phyloP scores from a whole-genome alignment of 2,113 vertebrate species.

The Sinosuthora webbiana region DNA sequence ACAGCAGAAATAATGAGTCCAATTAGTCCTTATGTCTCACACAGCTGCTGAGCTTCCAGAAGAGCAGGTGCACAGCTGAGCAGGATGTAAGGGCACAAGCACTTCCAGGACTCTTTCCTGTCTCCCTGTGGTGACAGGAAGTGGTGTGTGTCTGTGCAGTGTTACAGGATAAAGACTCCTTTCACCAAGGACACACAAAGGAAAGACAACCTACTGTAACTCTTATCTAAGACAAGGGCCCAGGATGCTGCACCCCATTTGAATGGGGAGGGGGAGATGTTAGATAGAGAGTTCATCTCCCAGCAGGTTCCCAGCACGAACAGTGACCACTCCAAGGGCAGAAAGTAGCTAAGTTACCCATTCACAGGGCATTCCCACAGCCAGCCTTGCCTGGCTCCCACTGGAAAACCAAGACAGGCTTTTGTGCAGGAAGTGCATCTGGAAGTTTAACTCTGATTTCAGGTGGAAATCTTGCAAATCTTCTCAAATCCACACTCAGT shows the following conservation, averaged over 20 bases:
- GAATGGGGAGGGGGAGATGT: background rate
- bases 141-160: fast-evolving
- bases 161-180: background rate
- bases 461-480: background rate
- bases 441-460: background rate
- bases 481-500: background rate
- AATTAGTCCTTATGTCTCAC: background rate
- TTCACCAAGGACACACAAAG: background rate
- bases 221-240: background rate
- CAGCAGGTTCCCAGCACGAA: background rate
- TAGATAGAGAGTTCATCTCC: background rate
- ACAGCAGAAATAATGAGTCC: background rate
- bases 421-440: background rate
- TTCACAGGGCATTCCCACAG: background rate
- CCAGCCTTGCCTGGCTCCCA: background rate
- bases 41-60: background rate
- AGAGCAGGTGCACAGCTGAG: background rate
- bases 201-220: background rate
- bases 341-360: background rate
- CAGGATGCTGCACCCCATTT: background rate
- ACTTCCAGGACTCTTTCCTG: background rate
- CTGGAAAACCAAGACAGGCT: background rate
- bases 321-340: background rate
- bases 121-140: background rate
- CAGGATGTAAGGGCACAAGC: background rate